Evolutionary conservation across 2,113 vertebrate genomes (phyloP).

Genomic region (Sakesphorus luctuosus): DNA sequence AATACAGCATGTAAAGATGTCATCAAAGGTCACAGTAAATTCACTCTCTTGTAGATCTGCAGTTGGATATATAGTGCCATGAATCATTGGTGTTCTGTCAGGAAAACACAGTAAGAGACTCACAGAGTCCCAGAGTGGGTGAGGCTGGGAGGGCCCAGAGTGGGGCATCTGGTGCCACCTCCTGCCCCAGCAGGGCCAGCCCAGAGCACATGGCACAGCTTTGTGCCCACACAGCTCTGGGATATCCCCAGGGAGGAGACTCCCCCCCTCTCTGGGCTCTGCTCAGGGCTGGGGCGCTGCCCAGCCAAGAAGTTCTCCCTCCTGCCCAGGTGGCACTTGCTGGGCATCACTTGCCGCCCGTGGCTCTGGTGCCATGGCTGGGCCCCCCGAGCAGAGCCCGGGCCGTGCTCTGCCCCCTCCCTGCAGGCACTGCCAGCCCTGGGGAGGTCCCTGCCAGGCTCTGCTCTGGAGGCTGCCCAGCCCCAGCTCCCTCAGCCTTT

Average conservation of each 20-base stretch:
- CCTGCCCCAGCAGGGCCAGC: not conserved
- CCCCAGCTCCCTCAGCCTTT: not conserved
- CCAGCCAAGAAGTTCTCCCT: not conserved
- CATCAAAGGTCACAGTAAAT: not conserved
- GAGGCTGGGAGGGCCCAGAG: not conserved
- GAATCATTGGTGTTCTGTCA: not conserved
- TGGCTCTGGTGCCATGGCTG: not conserved
- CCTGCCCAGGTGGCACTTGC: not conserved
- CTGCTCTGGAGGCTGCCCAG: not conserved
- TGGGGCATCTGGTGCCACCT: not conserved
- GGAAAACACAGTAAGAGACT: not conserved
- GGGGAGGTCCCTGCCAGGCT: not conserved
- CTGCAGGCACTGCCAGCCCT: not conserved
- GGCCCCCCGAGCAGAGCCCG: not conserved
- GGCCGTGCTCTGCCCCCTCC: not conserved
- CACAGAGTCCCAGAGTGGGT: fast-evolving
- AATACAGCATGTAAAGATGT: not conserved
- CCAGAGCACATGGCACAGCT: not conserved
- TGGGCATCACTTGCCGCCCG: not conserved
- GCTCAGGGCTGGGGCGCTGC: not conserved
- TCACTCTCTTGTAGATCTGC: not conserved
- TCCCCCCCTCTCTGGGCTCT: not conserved
- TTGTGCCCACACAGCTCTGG: not conserved
- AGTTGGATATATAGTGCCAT: not conserved
- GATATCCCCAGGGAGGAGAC: not conserved